Evolutionary conservation across 2,888 invertebrate species (phyloP).

Genomic region (Herminia tarsipennalis): DNA sequence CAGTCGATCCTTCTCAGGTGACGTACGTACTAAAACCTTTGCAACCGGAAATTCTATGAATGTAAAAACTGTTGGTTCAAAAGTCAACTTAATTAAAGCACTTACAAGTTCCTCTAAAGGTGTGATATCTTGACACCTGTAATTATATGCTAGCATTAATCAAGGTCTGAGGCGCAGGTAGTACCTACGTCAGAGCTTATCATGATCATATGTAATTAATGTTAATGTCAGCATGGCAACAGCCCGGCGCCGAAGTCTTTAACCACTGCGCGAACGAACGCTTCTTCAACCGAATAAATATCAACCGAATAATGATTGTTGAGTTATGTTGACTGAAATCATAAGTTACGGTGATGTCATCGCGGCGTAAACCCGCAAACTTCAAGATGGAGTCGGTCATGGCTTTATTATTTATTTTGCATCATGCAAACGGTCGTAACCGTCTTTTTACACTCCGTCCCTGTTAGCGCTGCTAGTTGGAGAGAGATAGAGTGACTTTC

Average conservation of each 20-base stretch:
- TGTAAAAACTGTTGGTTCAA: neutral
- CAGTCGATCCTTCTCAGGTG: conserved; percentile 30
- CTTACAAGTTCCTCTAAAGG: neutral
- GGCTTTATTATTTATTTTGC: conserved; percentile 79
- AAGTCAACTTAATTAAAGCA: conserved; percentile 6
- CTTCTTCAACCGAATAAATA: conserved; percentile 56
- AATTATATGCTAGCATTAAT: conserved; percentile 8
- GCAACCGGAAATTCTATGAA: too few species aligned
- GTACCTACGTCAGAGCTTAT: conserved; percentile 26
- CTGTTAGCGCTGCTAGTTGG: conserved; percentile 51
- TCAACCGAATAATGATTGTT: conserved; percentile 56
- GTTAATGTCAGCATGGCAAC: conserved; percentile 58
- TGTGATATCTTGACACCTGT: conserved; percentile 14
- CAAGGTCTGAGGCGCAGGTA: conserved; percentile 8
- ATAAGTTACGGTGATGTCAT: conserved; percentile 82
- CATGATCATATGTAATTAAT: conserved; percentile 42
- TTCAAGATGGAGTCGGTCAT: conserved; percentile 69
- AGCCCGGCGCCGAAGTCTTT: conserved; percentile 31
- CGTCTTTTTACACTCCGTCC: conserved; percentile 73
- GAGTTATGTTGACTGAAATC: conserved; percentile 73
- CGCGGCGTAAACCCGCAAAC: conserved; percentile 59
- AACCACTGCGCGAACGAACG: conserved; percentile 40
- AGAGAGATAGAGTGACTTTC: conserved; percentile 62
- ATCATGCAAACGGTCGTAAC: conserved; percentile 74
- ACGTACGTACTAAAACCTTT: conserved; percentile 3